Evolutionary conservation across 2,797 vertebrate genomes (phyloP).

Genomic region (Anguilla anguilla): DNA sequence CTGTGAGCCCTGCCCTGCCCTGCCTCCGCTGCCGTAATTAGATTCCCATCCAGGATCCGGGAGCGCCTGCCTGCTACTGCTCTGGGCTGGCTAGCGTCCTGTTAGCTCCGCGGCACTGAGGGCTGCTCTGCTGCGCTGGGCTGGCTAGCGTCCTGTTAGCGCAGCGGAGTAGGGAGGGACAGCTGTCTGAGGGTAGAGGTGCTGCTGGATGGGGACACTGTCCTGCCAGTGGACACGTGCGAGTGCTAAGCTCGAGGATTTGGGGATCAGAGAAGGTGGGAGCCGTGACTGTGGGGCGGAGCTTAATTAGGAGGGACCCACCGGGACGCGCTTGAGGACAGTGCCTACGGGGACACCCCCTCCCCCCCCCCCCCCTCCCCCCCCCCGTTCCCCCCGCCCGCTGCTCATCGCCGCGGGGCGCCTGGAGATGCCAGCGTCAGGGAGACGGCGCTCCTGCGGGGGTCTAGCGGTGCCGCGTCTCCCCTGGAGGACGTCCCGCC

Average conservation of each 20-base stretch:
- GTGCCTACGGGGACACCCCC: conserved; percentile 33
- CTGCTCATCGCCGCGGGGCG: conserved; percentile 26
- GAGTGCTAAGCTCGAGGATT: background rate
- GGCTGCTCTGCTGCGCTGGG: background rate
- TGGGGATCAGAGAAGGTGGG: background rate
- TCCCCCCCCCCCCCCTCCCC: conserved; percentile 7
- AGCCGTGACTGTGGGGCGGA: background rate
- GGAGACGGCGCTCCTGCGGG: background rate
- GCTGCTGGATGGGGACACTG: background rate
- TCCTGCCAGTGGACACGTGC: background rate
- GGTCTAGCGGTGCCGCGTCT: background rate
- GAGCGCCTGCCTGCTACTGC: conserved; percentile 31
- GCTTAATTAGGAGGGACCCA: background rate
- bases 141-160: background rate
- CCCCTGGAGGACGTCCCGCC: background rate
- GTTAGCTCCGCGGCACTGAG: background rate
- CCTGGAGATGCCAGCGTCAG: conserved; percentile 28
- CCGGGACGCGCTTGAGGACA: conserved; percentile 35
- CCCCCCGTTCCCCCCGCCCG: conserved; percentile 21
- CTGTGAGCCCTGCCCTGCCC: conserved; percentile 40
- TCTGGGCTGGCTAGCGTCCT: conserved; percentile 4
- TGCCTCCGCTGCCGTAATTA: conserved; percentile 55
- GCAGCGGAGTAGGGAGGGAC: background rate
- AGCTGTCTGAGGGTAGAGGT: background rate
- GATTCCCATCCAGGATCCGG: conserved; percentile 48